phyloP scores from a whole-genome alignment of 2,888 invertebrate species.

The Villa cingulata region DNA sequence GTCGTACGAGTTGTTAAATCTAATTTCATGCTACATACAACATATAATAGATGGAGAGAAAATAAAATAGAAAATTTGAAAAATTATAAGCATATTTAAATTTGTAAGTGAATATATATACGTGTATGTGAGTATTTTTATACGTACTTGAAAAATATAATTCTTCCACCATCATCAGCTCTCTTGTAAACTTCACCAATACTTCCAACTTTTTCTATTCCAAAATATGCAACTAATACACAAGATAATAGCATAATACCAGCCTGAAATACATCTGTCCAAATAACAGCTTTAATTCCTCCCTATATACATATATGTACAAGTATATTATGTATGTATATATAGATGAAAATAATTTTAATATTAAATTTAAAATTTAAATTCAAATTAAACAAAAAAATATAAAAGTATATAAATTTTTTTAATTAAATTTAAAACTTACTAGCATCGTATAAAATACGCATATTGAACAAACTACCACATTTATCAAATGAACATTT shows the following conservation, averaged over 20 bases:
- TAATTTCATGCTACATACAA: slow-evolving; percentile 38
- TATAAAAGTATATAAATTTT: too few relatives aligned
- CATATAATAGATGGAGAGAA: too few relatives aligned
- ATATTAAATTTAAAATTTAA: too few relatives aligned
- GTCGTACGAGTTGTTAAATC: slow-evolving; percentile 49
- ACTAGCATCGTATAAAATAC: slow-evolving; percentile 46
- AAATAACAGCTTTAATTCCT: slow-evolving; percentile 40
- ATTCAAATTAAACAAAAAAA: too few relatives aligned
- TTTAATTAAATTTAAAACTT: too few relatives aligned
- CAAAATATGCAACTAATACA: slow-evolving; percentile 31
- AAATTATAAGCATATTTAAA: too few relatives aligned
- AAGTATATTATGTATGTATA: too few relatives aligned
- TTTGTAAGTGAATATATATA: too few relatives aligned
- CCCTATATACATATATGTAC: slow-evolving; percentile 26
- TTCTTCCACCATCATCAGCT: slow-evolving; percentile 29
- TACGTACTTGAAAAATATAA: slow-evolving; percentile 30
- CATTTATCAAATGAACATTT: slow-evolving; percentile 41
- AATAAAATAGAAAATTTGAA: too few relatives aligned
- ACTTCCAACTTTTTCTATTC: slow-evolving; percentile 33
- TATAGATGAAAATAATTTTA: too few relatives aligned
- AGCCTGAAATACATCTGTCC: slow-evolving; percentile 40
- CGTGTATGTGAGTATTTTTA: too few relatives aligned
- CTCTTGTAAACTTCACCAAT: slow-evolving; percentile 27
- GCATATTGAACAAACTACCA: slow-evolving; percentile 41
- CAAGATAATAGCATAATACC: slow-evolving; percentile 33